Percentiles rank a stretch among this genome's conserved stretches.
phyloP scores from a whole-genome alignment of 2,797 vertebrate species.

The Coilia nasus region DNA sequence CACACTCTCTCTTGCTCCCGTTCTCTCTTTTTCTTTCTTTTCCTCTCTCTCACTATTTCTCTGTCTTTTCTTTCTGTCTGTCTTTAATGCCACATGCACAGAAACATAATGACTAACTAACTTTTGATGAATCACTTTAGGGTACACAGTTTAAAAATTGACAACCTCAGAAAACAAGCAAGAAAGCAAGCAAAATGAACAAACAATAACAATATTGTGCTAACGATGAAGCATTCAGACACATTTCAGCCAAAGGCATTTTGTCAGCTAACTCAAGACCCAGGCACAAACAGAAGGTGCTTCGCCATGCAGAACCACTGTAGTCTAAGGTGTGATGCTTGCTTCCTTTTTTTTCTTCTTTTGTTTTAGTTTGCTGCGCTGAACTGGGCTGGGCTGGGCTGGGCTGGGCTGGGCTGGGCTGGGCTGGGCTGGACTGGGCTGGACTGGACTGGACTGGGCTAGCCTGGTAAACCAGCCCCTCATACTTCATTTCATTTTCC shows the following conservation, averaged over 20 bases:
- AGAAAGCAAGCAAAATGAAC: background rate
- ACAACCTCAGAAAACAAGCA: background rate
- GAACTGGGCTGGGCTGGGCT: background rate
- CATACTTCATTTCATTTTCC: too few species aligned
- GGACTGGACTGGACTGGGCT: too few species aligned
- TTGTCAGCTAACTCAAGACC: background rate
- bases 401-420: background rate
- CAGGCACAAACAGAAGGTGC: background rate
- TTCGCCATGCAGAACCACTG: background rate
- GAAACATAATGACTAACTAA: background rate
- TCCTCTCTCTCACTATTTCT: background rate
- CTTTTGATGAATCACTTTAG: background rate
- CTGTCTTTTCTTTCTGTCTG: background rate
- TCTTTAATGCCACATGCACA: background rate
- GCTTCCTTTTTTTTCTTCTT: background rate
- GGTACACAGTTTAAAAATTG: background rate
- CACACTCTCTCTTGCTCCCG: too few species aligned
- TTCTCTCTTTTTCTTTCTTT: background rate
- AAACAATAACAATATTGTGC: background rate
- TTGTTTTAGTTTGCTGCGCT: background rate
- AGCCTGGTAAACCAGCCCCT: too few species aligned
- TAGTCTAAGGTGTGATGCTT: background rate
- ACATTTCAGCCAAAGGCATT: background rate
- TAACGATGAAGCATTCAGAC: background rate
- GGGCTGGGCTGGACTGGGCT: too few species aligned